Percentiles rank a stretch among this genome's conserved stretches.
phyloP scores from a whole-genome alignment of 2,113 vertebrate species.

The Taxidea taxus region DNA sequence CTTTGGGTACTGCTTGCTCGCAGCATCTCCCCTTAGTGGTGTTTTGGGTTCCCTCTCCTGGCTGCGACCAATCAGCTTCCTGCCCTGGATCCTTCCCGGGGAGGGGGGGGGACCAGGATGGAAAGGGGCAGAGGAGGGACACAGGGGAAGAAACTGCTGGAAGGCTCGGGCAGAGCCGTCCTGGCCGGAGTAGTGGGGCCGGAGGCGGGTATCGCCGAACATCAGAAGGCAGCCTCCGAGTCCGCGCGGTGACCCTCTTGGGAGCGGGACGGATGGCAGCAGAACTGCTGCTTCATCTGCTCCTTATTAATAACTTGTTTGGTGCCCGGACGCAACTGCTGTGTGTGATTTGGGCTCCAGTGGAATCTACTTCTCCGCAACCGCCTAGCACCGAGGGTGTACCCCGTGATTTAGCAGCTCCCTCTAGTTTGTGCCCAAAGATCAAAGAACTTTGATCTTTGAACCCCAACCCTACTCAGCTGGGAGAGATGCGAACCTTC shows the following conservation, averaged over 20 bases:
- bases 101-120: background rate
- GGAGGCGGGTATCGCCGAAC: background rate
- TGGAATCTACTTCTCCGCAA: slow-evolving; percentile 7
- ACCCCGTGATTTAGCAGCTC: slow-evolving; percentile 62
- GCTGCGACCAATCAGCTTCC: slow-evolving; percentile 68
- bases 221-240: background rate
- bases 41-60: slow-evolving; percentile 74
- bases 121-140: slow-evolving; percentile 13
- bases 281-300: slow-evolving; percentile 59
- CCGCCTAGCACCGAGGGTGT: slow-evolving; percentile 20
- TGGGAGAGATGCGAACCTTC: background rate
- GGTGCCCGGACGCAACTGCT: slow-evolving; percentile 39
- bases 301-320: slow-evolving; percentile 67
- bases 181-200: background rate
- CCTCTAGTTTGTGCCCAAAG: slow-evolving; percentile 46
- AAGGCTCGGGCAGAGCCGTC: background rate
- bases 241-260: background rate
- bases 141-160: slow-evolving; percentile 58
- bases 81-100: slow-evolving; percentile 54
- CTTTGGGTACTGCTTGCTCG: background rate
- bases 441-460: slow-evolving; percentile 61
- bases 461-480: slow-evolving; percentile 29
- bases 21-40: slow-evolving; percentile 60
- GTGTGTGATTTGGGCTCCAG: slow-evolving; percentile 29
- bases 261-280: slow-evolving; percentile 21